A percentile compares a stretch with the other conserved stretches of the same genome.
These are phyloP conservation scores for Tortrix viridana DNA, from an alignment of 2,888 invertebrate genomes.

Conservation along the genomic window DNA sequence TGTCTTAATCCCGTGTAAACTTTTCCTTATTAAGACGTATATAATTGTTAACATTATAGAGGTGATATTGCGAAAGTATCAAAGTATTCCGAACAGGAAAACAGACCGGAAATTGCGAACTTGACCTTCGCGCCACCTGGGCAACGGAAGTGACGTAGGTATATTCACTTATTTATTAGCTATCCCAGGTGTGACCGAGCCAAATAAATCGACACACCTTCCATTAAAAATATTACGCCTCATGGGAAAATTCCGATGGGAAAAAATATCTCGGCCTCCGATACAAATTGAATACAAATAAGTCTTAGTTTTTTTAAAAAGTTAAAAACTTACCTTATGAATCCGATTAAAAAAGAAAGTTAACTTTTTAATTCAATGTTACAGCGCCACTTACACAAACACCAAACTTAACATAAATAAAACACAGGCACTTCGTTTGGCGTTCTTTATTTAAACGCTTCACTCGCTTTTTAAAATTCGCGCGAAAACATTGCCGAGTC, in stretches of 20 bases:
- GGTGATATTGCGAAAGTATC: not conserved
- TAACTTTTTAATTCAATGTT: constrained; percentile 32
- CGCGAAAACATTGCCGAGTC: constrained; percentile 31
- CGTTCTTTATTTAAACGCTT: constrained; percentile 30
- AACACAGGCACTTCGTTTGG: constrained; percentile 23
- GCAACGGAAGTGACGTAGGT: constrained; percentile 26
- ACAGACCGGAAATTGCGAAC: constrained; percentile 28
- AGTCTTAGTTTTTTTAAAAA: not conserved
- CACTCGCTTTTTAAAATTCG: constrained; percentile 24
- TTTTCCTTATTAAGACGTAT: no score
- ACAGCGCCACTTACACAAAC: constrained; percentile 25
- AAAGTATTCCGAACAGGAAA: constrained; percentile 13
- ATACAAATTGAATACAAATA: no score
- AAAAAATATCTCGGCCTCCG: no score
- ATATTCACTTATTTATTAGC: constrained; percentile 8
- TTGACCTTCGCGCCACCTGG: constrained; percentile 33
- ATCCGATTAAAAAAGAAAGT: constrained; percentile 22
- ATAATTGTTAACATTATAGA: not conserved
- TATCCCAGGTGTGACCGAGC: not conserved
- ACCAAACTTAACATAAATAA: constrained; percentile 27
- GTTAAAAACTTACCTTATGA: constrained; percentile 23
- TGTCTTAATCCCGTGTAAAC: no score
- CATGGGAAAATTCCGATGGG: constrained; percentile 8
- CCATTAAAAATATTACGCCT: constrained; percentile 7
- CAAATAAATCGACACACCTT: constrained; percentile 23